These are phyloP conservation scores for Oreotragus oreotragus DNA, from an alignment of 2,113 vertebrate species.

Conservation along the genomic window DNA sequence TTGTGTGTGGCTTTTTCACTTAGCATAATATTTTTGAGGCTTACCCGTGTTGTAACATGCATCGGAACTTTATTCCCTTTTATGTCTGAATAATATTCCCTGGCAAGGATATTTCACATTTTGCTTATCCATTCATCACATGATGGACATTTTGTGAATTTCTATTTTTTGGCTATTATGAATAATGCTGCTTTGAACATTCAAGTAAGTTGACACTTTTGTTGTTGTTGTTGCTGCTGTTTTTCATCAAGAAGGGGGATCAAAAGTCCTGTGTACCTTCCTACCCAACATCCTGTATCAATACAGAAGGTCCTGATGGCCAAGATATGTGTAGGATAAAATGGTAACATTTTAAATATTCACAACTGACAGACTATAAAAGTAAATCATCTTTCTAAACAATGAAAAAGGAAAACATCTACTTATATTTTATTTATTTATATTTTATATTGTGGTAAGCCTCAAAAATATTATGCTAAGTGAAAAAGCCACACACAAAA, in stretches of 20 bases:
- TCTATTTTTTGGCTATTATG: neutral
- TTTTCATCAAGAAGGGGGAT: neutral
- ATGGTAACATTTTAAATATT: neutral
- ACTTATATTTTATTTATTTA: neutral
- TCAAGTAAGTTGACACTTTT: neutral
- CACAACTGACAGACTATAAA: neutral
- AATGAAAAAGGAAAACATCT: neutral
- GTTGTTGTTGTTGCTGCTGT: neutral
- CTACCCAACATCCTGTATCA: neutral
- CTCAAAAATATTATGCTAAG: neutral
- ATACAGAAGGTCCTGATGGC: neutral
- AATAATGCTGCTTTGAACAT: neutral
- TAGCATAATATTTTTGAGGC: neutral
- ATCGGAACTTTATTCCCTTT: neutral
- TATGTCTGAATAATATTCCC: neutral
- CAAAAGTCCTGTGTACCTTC: neutral
- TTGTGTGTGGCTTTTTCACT: neutral
- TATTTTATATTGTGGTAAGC: neutral
- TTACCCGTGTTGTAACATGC: neutral
- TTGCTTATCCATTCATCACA: neutral
- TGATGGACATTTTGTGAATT: neutral
- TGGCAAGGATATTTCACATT: neutral
- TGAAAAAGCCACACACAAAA: neutral
- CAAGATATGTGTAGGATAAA: neutral
- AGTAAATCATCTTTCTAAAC: neutral